phyloP scores from a whole-genome alignment of 2,797 vertebrate genomes.

The Lagorchestes hirsutus region DNA sequence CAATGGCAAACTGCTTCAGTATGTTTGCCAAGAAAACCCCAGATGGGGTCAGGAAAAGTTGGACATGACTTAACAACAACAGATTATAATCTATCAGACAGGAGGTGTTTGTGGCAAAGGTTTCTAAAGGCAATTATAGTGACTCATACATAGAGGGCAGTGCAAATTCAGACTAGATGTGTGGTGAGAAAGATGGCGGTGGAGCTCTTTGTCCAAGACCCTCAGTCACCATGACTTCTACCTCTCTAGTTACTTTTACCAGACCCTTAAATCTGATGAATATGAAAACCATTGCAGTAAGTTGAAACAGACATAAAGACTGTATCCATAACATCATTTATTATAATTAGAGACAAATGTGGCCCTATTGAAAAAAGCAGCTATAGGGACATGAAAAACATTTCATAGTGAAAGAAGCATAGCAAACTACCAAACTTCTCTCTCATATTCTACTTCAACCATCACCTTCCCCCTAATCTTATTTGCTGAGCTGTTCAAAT shows the following conservation, averaged over 20 bases:
- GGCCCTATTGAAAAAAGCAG: constrained; percentile 8
- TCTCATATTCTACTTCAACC: background rate
- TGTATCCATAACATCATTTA: background rate
- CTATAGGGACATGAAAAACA: background rate
- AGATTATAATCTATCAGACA: background rate
- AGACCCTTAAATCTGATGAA: background rate
- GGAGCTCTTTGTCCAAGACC: background rate
- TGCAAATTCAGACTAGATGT: background rate
- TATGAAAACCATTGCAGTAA: background rate
- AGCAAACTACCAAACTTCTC: background rate
- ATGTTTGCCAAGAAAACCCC: background rate
- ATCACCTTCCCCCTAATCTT: background rate
- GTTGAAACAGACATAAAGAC: background rate
- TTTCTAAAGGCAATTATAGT: background rate
- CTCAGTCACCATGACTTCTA: background rate
- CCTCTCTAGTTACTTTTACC: background rate
- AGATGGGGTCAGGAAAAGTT: background rate
- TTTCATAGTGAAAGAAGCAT: constrained; percentile 13
- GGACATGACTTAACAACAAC: background rate
- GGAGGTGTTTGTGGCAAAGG: background rate
- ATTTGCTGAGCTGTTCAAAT: background rate
- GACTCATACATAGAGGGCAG: background rate
- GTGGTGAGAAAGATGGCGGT: constrained; percentile 15
- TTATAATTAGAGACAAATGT: background rate
- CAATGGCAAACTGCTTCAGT: background rate